Percentiles rank a stretch among this genome's conserved stretches.
Evolutionary conservation across 2,113 vertebrate genomes (phyloP).

Genomic region (Diadophis punctatus): DNA sequence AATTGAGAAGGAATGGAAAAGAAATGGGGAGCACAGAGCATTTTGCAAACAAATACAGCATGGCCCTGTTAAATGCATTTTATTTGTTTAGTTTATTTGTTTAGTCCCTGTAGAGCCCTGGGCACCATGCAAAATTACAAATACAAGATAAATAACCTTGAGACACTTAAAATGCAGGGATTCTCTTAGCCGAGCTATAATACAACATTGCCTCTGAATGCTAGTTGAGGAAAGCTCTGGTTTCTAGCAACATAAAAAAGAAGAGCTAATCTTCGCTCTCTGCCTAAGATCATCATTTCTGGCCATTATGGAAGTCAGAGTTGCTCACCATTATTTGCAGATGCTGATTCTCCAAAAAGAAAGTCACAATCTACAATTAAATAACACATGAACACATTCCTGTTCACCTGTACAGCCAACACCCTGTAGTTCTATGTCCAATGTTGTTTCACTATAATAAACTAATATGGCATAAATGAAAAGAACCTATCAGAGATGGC

Average conservation of each 20-base stretch:
- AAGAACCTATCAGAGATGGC: neutral
- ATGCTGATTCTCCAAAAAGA: neutral
- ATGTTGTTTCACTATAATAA: neutral
- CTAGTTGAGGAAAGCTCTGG: conserved; percentile 8
- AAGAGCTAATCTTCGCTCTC: neutral
- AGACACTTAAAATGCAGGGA: neutral
- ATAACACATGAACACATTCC: neutral
- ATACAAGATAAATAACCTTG: neutral
- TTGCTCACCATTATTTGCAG: neutral
- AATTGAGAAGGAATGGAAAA: neutral
- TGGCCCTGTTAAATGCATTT: neutral
- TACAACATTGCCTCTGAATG: neutral
- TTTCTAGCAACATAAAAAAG: conserved; percentile 18
- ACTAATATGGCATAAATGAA: neutral
- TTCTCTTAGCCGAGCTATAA: neutral
- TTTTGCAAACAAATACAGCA: conserved; percentile 11
- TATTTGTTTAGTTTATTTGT: conserved; percentile 10
- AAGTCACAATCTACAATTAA: neutral
- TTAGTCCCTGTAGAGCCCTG: neutral
- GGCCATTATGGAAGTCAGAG: neutral
- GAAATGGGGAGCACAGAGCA: neutral
- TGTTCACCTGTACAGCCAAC: neutral
- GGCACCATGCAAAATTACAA: conserved; percentile 38
- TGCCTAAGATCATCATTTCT: neutral
- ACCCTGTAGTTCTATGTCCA: neutral